phyloP scores from a whole-genome alignment of 2,113 vertebrate species.

The Eulacestoma nigropectus region DNA sequence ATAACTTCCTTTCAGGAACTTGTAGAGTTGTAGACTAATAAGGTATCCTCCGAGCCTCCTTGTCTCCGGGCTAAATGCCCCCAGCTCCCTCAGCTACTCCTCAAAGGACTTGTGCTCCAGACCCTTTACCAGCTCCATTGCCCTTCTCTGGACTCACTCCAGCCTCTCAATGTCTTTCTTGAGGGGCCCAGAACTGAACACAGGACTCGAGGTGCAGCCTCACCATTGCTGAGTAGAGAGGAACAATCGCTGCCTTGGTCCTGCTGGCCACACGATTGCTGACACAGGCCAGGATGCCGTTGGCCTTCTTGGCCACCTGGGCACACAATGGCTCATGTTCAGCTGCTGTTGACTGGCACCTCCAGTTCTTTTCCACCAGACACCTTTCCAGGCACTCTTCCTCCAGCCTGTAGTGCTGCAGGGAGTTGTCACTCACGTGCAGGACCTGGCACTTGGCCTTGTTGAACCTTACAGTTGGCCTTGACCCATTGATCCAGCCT shows the following conservation, averaged over 20 bases:
- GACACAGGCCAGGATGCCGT: accelerated
- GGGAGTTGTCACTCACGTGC: not conserved
- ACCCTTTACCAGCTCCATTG: not conserved
- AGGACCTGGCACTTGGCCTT: not conserved
- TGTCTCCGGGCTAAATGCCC: not conserved
- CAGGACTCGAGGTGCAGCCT: accelerated
- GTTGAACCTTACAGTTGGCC: not conserved
- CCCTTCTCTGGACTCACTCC: accelerated
- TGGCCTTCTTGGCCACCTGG: not conserved
- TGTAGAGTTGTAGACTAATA: not conserved
- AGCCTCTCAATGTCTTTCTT: not conserved
- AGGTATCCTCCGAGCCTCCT: not conserved
- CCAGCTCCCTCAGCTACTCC: not conserved
- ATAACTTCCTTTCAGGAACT: not conserved
- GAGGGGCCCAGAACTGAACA: not conserved
- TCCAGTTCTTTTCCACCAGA: not conserved
- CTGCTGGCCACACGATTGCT: not conserved
- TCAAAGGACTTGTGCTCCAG: not conserved
- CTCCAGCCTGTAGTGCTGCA: not conserved
- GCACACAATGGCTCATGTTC: accelerated
- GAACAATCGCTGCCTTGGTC: accelerated
- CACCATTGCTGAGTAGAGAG: accelerated
- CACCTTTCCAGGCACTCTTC: not conserved
- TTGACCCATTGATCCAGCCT: not conserved
- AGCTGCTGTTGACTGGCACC: not conserved